These are phyloP conservation scores for Caenorhabditis wallacei DNA, from an alignment of 2,888 invertebrate species.

Conservation along the genomic window DNA sequence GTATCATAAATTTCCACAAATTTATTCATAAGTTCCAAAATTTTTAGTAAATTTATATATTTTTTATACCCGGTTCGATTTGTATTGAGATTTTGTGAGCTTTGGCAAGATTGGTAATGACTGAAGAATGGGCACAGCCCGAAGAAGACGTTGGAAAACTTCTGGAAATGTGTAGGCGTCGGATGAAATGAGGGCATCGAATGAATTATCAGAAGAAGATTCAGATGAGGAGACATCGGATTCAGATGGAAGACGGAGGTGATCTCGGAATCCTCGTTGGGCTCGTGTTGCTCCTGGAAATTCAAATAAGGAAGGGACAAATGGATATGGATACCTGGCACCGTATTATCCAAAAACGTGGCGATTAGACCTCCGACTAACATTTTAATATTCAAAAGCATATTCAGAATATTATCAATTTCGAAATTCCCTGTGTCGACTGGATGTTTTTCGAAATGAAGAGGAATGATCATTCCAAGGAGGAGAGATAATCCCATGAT, in stretches of 20 bases:
- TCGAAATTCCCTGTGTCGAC: slow-evolving; percentile 65
- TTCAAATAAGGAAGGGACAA: neutral
- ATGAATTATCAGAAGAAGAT: slow-evolving; percentile 1
- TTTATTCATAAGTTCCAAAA: neutral
- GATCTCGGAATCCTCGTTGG: slow-evolving; percentile 74
- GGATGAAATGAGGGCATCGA: slow-evolving; percentile 9
- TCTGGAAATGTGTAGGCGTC: slow-evolving; percentile 56
- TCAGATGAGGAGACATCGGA: slow-evolving; percentile 16
- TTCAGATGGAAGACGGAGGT: slow-evolving; percentile 18
- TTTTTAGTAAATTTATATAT: neutral
- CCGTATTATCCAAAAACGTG: slow-evolving; percentile 84
- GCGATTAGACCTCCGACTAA: slow-evolving; percentile 84
- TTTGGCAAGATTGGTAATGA: slow-evolving; percentile 57
- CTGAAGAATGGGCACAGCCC: slow-evolving; percentile 45
- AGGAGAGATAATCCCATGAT: slow-evolving; percentile 78
- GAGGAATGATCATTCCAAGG: slow-evolving; percentile 75
- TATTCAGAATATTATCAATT: slow-evolving; percentile 76
- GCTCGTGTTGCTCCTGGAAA: slow-evolving; percentile 73
- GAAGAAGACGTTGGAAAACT: slow-evolving; percentile 41
- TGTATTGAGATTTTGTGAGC: slow-evolving; percentile 30
- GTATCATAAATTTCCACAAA: slow-evolving; percentile 1
- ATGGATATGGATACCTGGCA: slow-evolving; percentile 31
- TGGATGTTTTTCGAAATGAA: slow-evolving; percentile 71
- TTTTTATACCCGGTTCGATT: slow-evolving; percentile 42
- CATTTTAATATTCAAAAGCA: slow-evolving; percentile 81